A percentile compares a stretch with the other conserved stretches of the same genome.
phyloP scores from a whole-genome alignment of 2,888 invertebrate genomes.

The Stegana nigrithorax region DNA sequence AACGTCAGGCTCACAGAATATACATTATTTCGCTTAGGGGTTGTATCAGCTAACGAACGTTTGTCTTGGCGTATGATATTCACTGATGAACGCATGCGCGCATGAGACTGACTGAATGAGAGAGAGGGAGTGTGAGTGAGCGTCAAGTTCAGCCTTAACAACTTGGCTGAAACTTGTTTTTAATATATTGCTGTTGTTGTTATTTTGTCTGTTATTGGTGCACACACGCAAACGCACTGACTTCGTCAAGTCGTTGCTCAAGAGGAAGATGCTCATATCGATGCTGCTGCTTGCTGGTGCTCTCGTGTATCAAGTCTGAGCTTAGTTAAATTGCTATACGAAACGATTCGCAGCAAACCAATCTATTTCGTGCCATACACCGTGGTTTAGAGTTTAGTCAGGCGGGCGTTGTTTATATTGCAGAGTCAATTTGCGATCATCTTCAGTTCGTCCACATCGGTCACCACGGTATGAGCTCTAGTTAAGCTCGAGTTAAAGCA shows the following conservation, averaged over 20 bases:
- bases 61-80: too few species aligned
- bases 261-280: neutral
- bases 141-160: conserved; percentile 3
- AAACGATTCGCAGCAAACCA: neutral
- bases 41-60: conserved; percentile 23
- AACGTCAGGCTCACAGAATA: too few species aligned
- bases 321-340: too few species aligned
- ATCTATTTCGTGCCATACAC: too few species aligned
- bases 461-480: conserved; percentile 68
- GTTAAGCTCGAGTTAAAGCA: conserved; percentile 46
- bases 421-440: conserved; percentile 66
- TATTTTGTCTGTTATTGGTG: neutral
- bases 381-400: conserved; percentile 34
- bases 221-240: neutral
- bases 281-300: too few species aligned
- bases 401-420: conserved; percentile 65
- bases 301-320: too few species aligned
- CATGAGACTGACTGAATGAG: neutral
- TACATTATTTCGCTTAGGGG: conserved; percentile 33
- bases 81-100: neutral
- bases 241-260: too few species aligned
- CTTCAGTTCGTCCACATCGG: conserved; percentile 69
- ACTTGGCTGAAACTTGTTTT: conserved; percentile 8
- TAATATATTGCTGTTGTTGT: neutral
- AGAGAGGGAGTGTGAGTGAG: conserved; percentile 26